Percentiles rank a stretch among this genome's conserved stretches.
These are phyloP conservation scores for Brachyrhaphis roseni DNA, from an alignment of 2,797 vertebrate genomes.

Conservation along the genomic window DNA sequence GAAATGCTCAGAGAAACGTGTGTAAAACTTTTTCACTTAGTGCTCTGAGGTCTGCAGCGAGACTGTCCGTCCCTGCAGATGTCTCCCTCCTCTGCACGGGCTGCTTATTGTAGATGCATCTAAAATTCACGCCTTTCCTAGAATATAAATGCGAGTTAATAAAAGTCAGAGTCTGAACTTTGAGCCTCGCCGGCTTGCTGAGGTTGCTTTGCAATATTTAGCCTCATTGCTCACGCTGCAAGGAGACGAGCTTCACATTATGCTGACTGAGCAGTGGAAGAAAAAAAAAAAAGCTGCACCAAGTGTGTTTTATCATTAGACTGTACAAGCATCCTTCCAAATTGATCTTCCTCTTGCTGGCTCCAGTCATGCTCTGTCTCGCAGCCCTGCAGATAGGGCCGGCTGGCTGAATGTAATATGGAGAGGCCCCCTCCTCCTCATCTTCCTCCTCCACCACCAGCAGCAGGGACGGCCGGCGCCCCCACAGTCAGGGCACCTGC, in stretches of 20 bases:
- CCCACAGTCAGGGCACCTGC: slow-evolving; percentile 81
- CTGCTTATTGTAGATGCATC: slow-evolving; percentile 5
- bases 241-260: slow-evolving; percentile 55
- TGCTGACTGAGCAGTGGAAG: slow-evolving; percentile 65
- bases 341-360: slow-evolving; percentile 56
- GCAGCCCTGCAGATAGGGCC: slow-evolving; percentile 63
- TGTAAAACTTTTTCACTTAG: slow-evolving; percentile 64
- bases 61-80: slow-evolving; percentile 25
- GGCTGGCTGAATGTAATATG: slow-evolving; percentile 76
- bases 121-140: slow-evolving; percentile 34
- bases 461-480: slow-evolving; percentile 69
- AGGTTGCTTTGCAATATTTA: slow-evolving; percentile 63
- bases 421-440: slow-evolving; percentile 19
- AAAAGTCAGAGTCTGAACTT: slow-evolving; percentile 60
- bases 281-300: slow-evolving; percentile 42
- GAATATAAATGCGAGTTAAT: slow-evolving; percentile 39
- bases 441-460: slow-evolving; percentile 41
- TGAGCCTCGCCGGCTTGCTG: slow-evolving; percentile 57
- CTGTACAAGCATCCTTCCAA: slow-evolving; percentile 57
- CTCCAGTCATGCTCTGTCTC: slow-evolving; percentile 63
- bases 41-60: slow-evolving; percentile 5
- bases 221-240: slow-evolving; percentile 47
- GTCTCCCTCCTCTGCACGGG: slow-evolving; percentile 23
- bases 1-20: slow-evolving; percentile 51
- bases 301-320: slow-evolving; percentile 70